Conservation (phyloP, 2,888 invertebrate genomes). For the Ceramica pisi region DNA sequence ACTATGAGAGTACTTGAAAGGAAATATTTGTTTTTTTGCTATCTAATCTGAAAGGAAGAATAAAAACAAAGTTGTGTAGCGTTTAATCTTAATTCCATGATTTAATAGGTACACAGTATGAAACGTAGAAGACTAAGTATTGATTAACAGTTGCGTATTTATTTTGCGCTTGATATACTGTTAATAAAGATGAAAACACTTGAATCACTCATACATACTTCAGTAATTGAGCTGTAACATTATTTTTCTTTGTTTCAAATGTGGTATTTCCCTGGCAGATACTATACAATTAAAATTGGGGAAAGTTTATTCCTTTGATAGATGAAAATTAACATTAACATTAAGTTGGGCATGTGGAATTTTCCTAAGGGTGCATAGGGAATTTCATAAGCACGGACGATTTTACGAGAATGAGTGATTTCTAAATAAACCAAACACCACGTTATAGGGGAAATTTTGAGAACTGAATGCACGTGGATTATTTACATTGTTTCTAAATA, state of each 20-base stretch:
- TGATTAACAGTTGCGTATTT: conserved; percentile 12
- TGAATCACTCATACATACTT: not conserved
- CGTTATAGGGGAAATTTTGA: no score
- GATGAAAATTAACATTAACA: no score
- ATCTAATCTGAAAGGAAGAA: conserved; percentile 30
- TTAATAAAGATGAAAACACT: not conserved
- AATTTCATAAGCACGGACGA: no score
- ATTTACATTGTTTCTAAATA: not conserved
- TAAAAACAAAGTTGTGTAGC: not conserved
- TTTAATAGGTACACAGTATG: not conserved
- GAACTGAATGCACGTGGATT: conserved; percentile 7
- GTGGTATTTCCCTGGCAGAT: not conserved
- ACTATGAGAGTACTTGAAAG: not conserved
- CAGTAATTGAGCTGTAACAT: not conserved
- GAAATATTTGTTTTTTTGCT: conserved; percentile 4
- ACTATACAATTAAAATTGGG: not conserved
- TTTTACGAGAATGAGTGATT: no score
- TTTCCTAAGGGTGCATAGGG: no score
- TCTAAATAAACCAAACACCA: no score
- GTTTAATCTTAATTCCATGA: conserved; percentile 24
- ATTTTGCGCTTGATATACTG: conserved; percentile 8
- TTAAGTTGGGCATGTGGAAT: no score
- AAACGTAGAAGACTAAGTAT: conserved; percentile 12
- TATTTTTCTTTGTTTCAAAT: not conserved
- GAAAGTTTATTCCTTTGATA: no score